Evolutionary conservation across 2,888 invertebrate genomes (phyloP).

Genomic region (Allophyes oxyacanthae): DNA sequence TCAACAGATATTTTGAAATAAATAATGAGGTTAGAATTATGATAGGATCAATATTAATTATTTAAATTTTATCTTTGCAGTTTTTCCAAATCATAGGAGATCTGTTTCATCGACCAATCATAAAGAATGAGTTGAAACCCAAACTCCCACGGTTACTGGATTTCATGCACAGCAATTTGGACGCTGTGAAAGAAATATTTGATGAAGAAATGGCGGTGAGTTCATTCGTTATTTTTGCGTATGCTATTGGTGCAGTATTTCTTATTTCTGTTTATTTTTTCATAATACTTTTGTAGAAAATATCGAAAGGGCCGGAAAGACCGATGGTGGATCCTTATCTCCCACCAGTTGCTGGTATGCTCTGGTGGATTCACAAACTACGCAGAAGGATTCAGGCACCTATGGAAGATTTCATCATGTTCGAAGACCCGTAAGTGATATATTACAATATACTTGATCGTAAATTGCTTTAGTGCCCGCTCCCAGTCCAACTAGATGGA

Average conservation of each 20-base stretch:
- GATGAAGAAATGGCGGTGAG: constrained; percentile 88
- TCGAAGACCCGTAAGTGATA: constrained; percentile 90
- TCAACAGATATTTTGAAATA: no score
- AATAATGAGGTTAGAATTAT: no score
- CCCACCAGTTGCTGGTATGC: constrained; percentile 93
- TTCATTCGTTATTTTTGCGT: constrained; percentile 7
- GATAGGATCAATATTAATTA: neutral
- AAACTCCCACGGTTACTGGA: constrained; percentile 91
- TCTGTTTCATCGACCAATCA: constrained; percentile 92
- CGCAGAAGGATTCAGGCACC: constrained; percentile 89
- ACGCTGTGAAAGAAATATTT: constrained; percentile 90
- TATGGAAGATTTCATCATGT: constrained; percentile 89
- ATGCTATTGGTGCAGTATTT: neutral
- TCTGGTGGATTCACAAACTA: constrained; percentile 93
- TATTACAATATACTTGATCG: no score
- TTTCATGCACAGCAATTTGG: constrained; percentile 91
- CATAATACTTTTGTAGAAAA: constrained; percentile 65
- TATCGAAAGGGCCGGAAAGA: constrained; percentile 79
- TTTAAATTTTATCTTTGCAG: constrained; percentile 75
- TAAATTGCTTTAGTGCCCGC: no score
- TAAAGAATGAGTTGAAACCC: constrained; percentile 92
- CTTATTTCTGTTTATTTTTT: constrained; percentile 1
- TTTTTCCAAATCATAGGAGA: constrained; percentile 93
- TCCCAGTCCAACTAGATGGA: no score
- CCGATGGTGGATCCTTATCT: constrained; percentile 91